Base-by-base conservation (phyloP, 2,797 vertebrate species). In the Cercopithecus petaurista region DNA sequence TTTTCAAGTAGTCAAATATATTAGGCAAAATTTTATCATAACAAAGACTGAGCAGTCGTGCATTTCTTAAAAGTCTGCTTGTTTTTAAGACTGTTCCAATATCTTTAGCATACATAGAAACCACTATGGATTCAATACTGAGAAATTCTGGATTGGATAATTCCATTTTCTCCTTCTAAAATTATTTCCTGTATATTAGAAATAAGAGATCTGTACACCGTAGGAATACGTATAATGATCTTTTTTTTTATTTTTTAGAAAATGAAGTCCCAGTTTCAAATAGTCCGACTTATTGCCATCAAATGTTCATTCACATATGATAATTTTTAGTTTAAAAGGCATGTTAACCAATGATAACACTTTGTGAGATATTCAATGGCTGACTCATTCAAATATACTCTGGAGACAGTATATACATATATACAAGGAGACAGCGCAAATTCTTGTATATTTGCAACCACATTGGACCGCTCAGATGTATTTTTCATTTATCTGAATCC, bases 221-320 rank as follows among this genome's bases (percentile, higher is more conserved):
- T 46, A 72, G 1, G 73, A 88, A 92, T 64, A 48, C 48, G 28
- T 64, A 76, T 70, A 75, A 75, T 36, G 72, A 84, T 4, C 12
- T 73, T 36, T 73, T 39, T 33, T 92, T 92, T 83, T 70, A 77
- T 70, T 96, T 95, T 92, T 75, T 89, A 61, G 48, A 75, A 72
- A 46, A 90, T 39, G 8, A 85, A 81, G 33, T 80, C 48, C 12
- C n/a, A 36, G 22, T 88, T 83, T 96, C 75, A 90, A 96, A 83
- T 55, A 89, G 17, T 28, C 30, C 86, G 11, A 41, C 19, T 95
- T 84, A 55, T 28, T 76, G 43, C 55, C 48, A 41, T 3, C 33
- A 88, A 87, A 80, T 46, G 11, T 73, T 89, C 57, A 33, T 70
- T 88, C 48, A n/a, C 11, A 24, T 81, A 24, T 81, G 48, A 15